phyloP scores from a whole-genome alignment of 2,113 vertebrate genomes.

The Boleophthalmus pectinirostris region DNA sequence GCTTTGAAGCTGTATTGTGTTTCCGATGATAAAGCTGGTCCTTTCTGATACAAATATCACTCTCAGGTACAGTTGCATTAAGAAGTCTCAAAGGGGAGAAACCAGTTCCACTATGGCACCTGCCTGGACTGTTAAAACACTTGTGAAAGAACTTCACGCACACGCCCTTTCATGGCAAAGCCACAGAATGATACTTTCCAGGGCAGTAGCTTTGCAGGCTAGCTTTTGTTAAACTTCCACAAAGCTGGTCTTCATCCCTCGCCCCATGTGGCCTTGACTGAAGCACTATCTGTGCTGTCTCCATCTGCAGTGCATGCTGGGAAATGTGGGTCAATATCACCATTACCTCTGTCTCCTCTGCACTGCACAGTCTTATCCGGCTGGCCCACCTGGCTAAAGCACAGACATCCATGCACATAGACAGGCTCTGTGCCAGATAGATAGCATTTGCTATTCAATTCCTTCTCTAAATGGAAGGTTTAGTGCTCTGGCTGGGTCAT shows the following conservation, averaged over 20 bases:
- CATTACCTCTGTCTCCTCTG: constrained; percentile 37
- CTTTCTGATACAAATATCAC: background rate
- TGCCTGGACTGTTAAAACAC: constrained; percentile 25
- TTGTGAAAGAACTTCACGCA: constrained; percentile 29
- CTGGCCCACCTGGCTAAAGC: constrained; percentile 19
- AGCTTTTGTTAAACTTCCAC: constrained; percentile 46
- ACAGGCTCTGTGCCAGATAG: constrained; percentile 32
- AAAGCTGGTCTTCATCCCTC: constrained; percentile 52
- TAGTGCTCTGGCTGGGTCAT: constrained; percentile 45
- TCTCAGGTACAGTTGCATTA: background rate
- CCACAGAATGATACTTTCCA: constrained; percentile 48
- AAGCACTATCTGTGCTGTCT: constrained; percentile 33
- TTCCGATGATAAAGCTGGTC: background rate
- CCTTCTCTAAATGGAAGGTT: constrained; percentile 61
- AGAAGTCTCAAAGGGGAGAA: constrained; percentile 26
- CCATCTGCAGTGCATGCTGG: constrained; percentile 10
- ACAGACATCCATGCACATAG: constrained; percentile 11
- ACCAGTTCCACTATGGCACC: constrained; percentile 29
- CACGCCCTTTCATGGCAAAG: constrained; percentile 42
- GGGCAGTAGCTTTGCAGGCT: constrained; percentile 43
- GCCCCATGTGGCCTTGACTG: constrained; percentile 49
- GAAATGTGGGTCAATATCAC: constrained; percentile 54
- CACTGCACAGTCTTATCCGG: constrained; percentile 22
- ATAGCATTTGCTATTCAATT: constrained; percentile 62
- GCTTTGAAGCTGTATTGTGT: background rate